phyloP scores from a whole-genome alignment of 2,888 invertebrate species.

The Girardia tigrina region DNA sequence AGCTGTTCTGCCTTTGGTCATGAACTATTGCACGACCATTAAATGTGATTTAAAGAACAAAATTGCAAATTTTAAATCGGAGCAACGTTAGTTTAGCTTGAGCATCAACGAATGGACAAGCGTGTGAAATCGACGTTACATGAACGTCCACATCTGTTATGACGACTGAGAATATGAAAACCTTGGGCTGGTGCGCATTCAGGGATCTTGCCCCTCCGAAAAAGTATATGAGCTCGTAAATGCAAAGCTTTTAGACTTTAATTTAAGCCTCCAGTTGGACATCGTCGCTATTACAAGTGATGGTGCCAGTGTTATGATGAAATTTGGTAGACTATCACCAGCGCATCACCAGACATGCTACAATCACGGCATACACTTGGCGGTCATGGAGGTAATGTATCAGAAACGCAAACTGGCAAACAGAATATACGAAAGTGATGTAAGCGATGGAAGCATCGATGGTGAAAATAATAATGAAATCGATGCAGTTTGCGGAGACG shows the following conservation, averaged over 20 bases:
- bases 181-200: background rate
- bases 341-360: background rate
- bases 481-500: background rate
- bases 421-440: background rate
- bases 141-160: background rate
- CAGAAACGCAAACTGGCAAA: background rate
- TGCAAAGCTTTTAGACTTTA: background rate
- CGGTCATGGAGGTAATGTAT: background rate
- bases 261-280: background rate
- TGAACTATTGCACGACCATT: background rate
- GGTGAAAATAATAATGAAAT: background rate
- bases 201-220: background rate
- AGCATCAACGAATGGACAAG: no score
- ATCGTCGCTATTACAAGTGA: constrained; percentile 1
- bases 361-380: background rate
- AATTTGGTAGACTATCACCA: background rate
- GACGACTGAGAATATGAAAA: background rate
- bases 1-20: constrained; percentile 6
- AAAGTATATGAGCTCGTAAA: background rate
- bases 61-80: background rate
- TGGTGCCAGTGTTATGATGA: background rate
- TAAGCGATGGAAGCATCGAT: background rate
- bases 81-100: no score
- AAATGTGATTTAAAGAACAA: background rate
- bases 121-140: no score